Base-by-base conservation (phyloP, 2,113 vertebrate genomes). In the Melanostigma gelatinosum region DNA sequence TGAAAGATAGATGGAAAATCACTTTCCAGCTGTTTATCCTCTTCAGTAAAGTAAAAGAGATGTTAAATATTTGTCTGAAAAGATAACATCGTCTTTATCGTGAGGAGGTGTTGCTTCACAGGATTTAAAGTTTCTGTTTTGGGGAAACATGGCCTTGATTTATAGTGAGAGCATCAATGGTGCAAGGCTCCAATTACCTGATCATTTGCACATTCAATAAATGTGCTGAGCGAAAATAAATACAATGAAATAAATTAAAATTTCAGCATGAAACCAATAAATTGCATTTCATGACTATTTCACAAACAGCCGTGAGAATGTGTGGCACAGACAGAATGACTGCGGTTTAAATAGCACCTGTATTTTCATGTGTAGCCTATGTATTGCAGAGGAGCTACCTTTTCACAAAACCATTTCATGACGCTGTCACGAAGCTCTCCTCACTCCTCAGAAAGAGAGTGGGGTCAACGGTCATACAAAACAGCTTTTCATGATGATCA, bases 1-100 rank as follows among this genome's bases (percentile, higher is more conserved):
- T 71, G 44, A 76, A 27, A 84, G 63, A 65, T 79, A 77, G 81
- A 87, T 84, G 84, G 82, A 82, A 90, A 88, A 80, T 63, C 34
- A 8, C 50, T 70, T 50, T 65, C n/a, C 65, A 54, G 54, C 65
- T 68, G 79, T 78, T 86, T 73, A 74, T 74, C 50, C 55, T 75
- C 46, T 44, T 69, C 36, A 40, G 50, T 50, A 29, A 74, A 83
- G 40, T 22, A 55, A 64, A 79, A 7, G 32, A 29, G 62, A 72
- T 24, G 1, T 24, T 24, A 75, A 84, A 77, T 61, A 79, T 77
- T 86, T 80, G 66, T 54, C 18, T 36, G 24, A 55, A 62, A 69
- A 73, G 48, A 29, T 27, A 68, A 48, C 36, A 52, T 72, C 72
- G 29, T 54, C 3, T 55, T 82, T 64, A 70, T 20, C 50, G 54